Base-by-base conservation (phyloP, 1,140 invertebrate genomes). In the Papilio glaucus region DNA sequence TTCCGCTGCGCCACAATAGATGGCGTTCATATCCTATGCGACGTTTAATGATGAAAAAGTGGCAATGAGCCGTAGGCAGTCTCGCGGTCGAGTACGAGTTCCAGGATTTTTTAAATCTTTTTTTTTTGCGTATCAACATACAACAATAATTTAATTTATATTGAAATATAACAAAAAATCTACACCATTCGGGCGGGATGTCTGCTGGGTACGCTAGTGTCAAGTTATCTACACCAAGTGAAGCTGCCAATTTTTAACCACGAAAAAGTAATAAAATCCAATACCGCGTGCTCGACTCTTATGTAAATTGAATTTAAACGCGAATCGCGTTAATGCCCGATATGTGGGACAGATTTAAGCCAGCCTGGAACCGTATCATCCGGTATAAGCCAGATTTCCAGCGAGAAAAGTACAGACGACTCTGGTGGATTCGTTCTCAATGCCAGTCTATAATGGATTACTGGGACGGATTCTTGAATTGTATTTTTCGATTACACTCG, bases 361-460 rank as follows among this genome's bases (percentile, higher is more conserved):
- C 49, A 1, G 49, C 49, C 18, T 12, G 9, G 18, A 53, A 53
- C 49, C 49, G 49, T 24, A 53, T 53, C 49, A 53, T 53, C 49
- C 49, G 49, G 49, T 53, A 18, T 53, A 24, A 53, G 49, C 49
- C 49, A 53, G 49, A 53, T 53, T 53, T 24, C 21, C 49, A 53
- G 18, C 21, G 49, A 53, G 49, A 53, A 53, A 53, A 53, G 49
- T 53, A 53, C 21, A 53, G 49, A 53, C 49, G 49, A 53, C 49
- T 53, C 49, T 10, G 21, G 49, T 53, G 21, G 49, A 53, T 53
- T 53, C 49, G 21, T 24, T 53, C 49, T 24, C 49, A 53, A 33
- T 33, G 49, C 21, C 49, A 53, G 49, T 24, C 49, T 53, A 24
- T 53, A 53, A 53, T 53, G 49, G 49, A 53, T 53, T 53, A 53